Base-by-base conservation (phyloP, 2,797 vertebrate genomes). In the Sparidentex hasta region DNA sequence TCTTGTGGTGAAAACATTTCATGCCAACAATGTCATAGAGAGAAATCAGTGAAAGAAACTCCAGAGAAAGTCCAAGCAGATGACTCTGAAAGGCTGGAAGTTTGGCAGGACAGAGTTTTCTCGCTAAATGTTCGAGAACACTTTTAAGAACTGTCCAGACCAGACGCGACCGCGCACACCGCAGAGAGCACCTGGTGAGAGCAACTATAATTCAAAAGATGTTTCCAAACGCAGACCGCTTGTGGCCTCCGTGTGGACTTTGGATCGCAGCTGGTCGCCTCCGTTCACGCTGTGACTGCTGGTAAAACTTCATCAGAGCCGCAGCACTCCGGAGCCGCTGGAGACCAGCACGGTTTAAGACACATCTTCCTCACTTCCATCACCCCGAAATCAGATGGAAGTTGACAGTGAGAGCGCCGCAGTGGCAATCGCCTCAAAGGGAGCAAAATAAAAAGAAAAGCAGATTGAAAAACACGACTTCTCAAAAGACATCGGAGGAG, bases 261-360 rank as follows among this genome's bases (percentile, higher is more conserved):
- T 3, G 48, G 4, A 17, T 23, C 71, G 21, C 80, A 38, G 78
- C 78, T 71, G 82, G 77, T n/a, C 2, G 23, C 61, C 71, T 27
- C 1, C 62, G n/a, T 51, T 63, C 80, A 70, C 54, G 4, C 83
- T 43, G 74, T 66, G 71, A 38, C 54, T 65, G 58, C 47, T 58
- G 65, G 62, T 73, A 23, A 63, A 77, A 69, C 61, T 67, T 76
- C 80, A 87, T 82, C 83, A 82, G 62, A 59, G 55, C 79, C 62
- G 4, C 76, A 71, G 74, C 80, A 23, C 66, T 80, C 61, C 13
- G 17, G 69, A 63, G n/a, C 82, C 12, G 64, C 78, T 64, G 78
- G 71, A 69, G 48, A 21, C 69, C 0, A 48, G 41, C 46, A 58
- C 47, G 12, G 63, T 79, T 82, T 69, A 68, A 69, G 51, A 65